phyloP scores from a whole-genome alignment of 1,140 invertebrate species.

The Solenopsis fugax region DNA sequence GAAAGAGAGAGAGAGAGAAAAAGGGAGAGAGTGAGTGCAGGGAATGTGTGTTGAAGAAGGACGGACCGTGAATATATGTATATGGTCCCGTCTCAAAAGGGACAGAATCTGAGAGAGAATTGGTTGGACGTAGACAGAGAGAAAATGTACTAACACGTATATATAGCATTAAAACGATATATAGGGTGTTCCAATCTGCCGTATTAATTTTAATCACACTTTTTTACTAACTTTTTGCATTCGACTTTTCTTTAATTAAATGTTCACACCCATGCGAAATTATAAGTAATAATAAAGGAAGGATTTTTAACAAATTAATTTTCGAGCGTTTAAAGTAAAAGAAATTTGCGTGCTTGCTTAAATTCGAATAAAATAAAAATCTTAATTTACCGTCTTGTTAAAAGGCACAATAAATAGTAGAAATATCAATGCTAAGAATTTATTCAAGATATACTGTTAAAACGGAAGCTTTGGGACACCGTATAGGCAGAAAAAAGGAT shows the following conservation, averaged over 20 bases:
- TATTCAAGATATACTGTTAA: not conserved
- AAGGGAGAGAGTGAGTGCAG: not conserved
- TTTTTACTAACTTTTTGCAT: not conserved
- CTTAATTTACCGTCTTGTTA: not conserved
- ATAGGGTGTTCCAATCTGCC: constrained; percentile 4
- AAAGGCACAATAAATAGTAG: not conserved
- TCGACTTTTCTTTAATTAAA: not conserved
- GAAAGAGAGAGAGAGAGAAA: not conserved
- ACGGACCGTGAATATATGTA: constrained; percentile 35
- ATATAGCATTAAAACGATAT: constrained; percentile 29
- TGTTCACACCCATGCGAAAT: not conserved
- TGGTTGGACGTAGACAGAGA: constrained; percentile 40
- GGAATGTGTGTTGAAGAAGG: constrained; percentile 10
- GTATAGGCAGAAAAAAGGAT: not conserved
- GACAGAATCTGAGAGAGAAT: constrained; percentile 51
- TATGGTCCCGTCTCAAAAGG: constrained; percentile 46
- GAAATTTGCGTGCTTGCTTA: not conserved
- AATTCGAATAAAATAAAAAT: not conserved
- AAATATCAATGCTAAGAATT: not conserved
- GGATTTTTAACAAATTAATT: not conserved
- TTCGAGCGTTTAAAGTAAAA: too few species aligned
- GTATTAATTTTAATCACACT: not conserved
- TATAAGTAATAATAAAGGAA: not conserved
- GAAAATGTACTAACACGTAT: constrained; percentile 55
- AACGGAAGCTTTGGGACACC: not conserved